These are phyloP conservation scores for Lamellibrachia satsuma DNA, from an alignment of 2,888 invertebrate genomes.

Conservation along the genomic window DNA sequence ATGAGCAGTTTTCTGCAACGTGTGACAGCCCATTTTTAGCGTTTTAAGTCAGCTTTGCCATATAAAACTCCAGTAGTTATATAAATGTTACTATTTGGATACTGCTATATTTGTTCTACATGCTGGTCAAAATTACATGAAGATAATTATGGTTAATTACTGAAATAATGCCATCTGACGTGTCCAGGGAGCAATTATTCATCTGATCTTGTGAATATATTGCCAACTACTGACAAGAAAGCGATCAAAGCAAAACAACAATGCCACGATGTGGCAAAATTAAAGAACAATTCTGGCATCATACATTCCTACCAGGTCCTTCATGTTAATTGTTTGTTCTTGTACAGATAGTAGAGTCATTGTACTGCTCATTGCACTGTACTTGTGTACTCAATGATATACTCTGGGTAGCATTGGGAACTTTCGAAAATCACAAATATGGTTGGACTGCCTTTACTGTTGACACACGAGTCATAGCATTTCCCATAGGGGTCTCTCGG, in stretches of 20 bases:
- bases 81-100: no score
- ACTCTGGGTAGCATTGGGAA: slow-evolving; percentile 61
- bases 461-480: slow-evolving; percentile 61
- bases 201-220: neutral
- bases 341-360: neutral
- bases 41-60: no score
- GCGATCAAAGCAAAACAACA: neutral
- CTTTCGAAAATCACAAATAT: slow-evolving; percentile 62
- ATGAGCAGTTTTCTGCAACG: no score
- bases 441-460: slow-evolving; percentile 52
- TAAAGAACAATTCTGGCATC: neutral
- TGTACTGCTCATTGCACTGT: neutral
- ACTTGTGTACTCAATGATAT: slow-evolving; percentile 55
- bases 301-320: neutral
- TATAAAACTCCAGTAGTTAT: no score
- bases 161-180: neutral
- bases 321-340: neutral
- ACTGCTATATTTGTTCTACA: no score
- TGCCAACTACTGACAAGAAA: neutral
- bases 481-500: slow-evolving; percentile 54
- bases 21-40: no score
- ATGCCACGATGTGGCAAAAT: neutral
- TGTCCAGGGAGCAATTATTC: neutral
- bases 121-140: neutral
- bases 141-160: neutral